Conservation (phyloP, 2,113 vertebrate genomes). For the Takifugu flavidus region DNA sequence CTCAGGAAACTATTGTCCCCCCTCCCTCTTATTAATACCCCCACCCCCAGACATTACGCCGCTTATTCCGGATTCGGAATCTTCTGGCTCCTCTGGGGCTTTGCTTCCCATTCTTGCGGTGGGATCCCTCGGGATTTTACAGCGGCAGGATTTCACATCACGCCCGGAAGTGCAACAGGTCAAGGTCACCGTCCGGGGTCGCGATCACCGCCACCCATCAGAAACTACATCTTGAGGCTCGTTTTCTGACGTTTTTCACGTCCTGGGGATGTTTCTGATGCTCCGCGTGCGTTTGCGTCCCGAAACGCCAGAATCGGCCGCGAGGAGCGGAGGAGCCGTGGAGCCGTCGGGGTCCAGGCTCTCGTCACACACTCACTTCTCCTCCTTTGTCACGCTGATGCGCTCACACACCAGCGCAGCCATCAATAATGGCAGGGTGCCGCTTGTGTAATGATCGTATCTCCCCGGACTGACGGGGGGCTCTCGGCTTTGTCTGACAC, state of each 20-base stretch:
- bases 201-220: too few relatives aligned
- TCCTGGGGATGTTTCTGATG: too few relatives aligned
- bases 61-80: conserved; percentile 58
- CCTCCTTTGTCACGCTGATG: conserved; percentile 15
- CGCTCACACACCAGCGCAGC: conserved; percentile 27
- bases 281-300: too few relatives aligned
- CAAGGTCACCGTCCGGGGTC: too few relatives aligned
- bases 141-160: conserved; percentile 37
- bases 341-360: too few relatives aligned
- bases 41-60: conserved; percentile 43
- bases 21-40: conserved; percentile 51
- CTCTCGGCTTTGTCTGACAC: conserved; percentile 56
- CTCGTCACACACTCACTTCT: neutral
- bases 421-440: conserved; percentile 48
- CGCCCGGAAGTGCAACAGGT: conserved; percentile 20
- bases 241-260: neutral
- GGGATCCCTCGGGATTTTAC: conserved; percentile 32
- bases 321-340: neutral
- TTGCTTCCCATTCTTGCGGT: conserved; percentile 38
- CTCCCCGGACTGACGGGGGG: conserved; percentile 33
- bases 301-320: too few relatives aligned
- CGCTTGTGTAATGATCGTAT: conserved; percentile 62
- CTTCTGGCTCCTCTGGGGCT: conserved; percentile 18
- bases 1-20: conserved; percentile 58
- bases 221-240: neutral